A percentile compares a stretch with the other conserved stretches of the same genome.
Conservation (phyloP, 2,797 vertebrate genomes). For the Bradypodion pumilum region DNA sequence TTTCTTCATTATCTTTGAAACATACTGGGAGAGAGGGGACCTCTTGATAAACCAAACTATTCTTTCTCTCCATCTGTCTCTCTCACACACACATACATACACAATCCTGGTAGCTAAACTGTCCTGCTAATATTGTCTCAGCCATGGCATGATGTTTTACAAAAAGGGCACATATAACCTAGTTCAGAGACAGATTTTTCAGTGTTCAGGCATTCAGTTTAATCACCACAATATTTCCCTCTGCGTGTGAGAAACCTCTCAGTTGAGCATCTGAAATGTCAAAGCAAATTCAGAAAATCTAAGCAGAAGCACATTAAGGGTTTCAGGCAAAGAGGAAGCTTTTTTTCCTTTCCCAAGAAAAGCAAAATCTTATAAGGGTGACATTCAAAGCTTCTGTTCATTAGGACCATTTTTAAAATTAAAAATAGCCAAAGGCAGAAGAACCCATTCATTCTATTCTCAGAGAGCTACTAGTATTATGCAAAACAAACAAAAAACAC, state of each 20-base stretch:
- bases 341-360: neutral
- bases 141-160: conserved; percentile 35
- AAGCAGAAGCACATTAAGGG: neutral
- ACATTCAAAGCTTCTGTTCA: neutral
- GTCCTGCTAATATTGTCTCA: conserved; percentile 49
- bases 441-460: neutral
- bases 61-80: neutral
- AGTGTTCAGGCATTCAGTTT: conserved; percentile 14
- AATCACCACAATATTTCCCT: conserved; percentile 13
- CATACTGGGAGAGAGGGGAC: conserved; percentile 9
- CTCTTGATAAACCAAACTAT: neutral
- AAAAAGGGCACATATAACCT: neutral
- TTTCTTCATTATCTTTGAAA: conserved; percentile 10
- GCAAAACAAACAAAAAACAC: no score
- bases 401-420: conserved; percentile 1
- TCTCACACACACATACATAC: neutral
- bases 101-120: conserved; percentile 23
- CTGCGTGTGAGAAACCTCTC: conserved; percentile 4
- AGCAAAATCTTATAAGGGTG: neutral
- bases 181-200: conserved; percentile 18
- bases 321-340: neutral
- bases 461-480: neutral
- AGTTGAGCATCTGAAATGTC: neutral
- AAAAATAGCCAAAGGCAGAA: neutral
- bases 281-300: conserved; percentile 1